Percentiles rank a stretch among this genome's conserved stretches.
phyloP scores from a whole-genome alignment of 2,113 vertebrate species.

The Aleadryas rufinucha region DNA sequence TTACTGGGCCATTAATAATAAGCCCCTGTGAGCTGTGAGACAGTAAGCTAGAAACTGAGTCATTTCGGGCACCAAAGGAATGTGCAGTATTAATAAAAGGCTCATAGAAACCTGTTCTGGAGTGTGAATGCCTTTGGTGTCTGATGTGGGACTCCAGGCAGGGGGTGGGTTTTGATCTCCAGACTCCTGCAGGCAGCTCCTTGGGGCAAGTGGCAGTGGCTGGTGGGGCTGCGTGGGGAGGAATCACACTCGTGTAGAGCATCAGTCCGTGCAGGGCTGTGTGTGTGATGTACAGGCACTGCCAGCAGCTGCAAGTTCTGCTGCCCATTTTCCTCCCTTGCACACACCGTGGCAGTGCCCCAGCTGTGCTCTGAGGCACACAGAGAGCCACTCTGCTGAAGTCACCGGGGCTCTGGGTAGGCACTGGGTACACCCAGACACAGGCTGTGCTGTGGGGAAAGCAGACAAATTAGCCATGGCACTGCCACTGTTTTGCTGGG shows the following conservation, averaged over 20 bases:
- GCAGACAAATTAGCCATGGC: too few relatives aligned
- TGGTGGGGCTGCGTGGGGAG: background rate
- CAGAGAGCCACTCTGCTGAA: background rate
- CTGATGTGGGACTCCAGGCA: background rate
- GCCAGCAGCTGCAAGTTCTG: background rate
- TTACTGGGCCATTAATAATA: slow-evolving; percentile 69
- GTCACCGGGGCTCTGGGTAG: background rate
- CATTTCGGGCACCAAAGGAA: slow-evolving; percentile 52
- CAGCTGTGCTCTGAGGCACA: background rate
- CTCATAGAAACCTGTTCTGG: background rate
- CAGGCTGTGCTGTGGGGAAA: background rate
- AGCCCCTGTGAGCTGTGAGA: slow-evolving; percentile 32
- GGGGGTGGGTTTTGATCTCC: background rate
- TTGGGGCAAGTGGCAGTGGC: background rate
- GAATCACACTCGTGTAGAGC: fast-evolving
- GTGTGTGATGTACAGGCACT: background rate
- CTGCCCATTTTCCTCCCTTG: background rate
- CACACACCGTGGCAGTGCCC: background rate
- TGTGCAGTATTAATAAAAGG: slow-evolving; percentile 14
- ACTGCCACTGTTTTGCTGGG: background rate
- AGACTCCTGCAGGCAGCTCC: background rate
- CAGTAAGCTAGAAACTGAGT: slow-evolving; percentile 16
- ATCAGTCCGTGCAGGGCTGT: fast-evolving
- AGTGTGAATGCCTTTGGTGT: background rate
- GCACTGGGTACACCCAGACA: background rate